Evolutionary conservation across 2,888 invertebrate genomes (phyloP).

Genomic region (Lutraria lutraria): DNA sequence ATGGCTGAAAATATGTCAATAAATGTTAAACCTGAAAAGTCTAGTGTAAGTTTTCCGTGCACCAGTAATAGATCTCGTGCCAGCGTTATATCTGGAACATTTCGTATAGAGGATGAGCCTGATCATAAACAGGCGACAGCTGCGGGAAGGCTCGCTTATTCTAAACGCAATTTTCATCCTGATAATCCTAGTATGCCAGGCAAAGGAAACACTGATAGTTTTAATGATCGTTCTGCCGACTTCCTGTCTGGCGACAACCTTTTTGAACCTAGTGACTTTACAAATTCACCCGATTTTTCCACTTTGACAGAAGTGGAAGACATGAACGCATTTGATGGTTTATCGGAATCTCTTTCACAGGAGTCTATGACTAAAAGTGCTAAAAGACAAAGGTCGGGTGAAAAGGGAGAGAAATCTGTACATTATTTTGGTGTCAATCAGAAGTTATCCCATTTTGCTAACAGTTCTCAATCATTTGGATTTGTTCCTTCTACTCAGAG

Average conservation of each 20-base stretch:
- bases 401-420: not conserved
- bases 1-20: not conserved
- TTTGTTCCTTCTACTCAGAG: conserved; percentile 1
- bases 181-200: not conserved
- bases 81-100: conserved; percentile 63
- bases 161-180: not conserved
- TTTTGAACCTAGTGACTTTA: conserved; percentile 56
- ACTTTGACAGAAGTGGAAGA: conserved; percentile 56
- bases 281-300: conserved; percentile 64
- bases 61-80: conserved; percentile 40
- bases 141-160: not conserved
- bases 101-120: conserved; percentile 40
- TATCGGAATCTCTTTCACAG: conserved; percentile 23
- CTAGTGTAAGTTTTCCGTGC: not conserved
- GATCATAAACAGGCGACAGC: conserved; percentile 21
- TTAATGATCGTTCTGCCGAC: conserved; percentile 21
- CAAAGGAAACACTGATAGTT: not conserved
- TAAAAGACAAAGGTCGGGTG: conserved; percentile 16
- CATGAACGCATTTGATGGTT: conserved; percentile 34
- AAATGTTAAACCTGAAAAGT: conserved; percentile 15
- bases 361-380: conserved; percentile 24
- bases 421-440: not conserved
- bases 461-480: conserved; percentile 16
- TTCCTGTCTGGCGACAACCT: conserved; percentile 42
- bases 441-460: not conserved